Conservation (phyloP, 2,113 vertebrate species). For the Plotosus lineatus region DNA sequence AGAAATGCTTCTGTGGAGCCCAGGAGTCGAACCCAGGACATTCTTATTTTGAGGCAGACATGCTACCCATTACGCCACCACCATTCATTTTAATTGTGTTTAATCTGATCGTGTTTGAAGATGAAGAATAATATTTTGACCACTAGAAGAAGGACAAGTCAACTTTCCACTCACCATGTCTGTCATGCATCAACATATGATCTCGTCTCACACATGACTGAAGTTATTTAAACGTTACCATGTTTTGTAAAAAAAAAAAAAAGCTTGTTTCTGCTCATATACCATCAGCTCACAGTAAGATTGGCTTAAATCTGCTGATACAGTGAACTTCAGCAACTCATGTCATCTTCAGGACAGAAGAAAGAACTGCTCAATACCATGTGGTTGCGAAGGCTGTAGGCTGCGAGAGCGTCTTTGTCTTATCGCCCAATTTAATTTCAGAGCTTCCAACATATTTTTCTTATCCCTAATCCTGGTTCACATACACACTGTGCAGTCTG, state of each 20-base stretch:
- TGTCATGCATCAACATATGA: neutral
- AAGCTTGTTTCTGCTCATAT: neutral
- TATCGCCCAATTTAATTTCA: too few species aligned
- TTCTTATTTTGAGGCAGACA: too few species aligned
- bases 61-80: too few species aligned
- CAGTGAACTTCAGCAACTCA: neutral
- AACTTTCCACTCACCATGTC: neutral
- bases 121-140: too few species aligned
- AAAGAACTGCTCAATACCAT: neutral
- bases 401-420: neutral
- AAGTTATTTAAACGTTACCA: neutral
- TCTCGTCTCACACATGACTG: neutral
- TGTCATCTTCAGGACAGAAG: slow-evolving; percentile 1
- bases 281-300: neutral
- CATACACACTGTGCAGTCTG: neutral
- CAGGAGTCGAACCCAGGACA: too few species aligned
- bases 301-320: too few species aligned
- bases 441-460: neutral
- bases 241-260: neutral
- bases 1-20: too few species aligned
- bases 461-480: neutral
- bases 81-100: too few species aligned
- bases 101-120: too few species aligned
- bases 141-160: too few species aligned
- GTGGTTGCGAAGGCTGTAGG: slow-evolving; percentile 10